Conservation (phyloP, 2,113 vertebrate genomes). For the Grammomys dolichurus region DNA sequence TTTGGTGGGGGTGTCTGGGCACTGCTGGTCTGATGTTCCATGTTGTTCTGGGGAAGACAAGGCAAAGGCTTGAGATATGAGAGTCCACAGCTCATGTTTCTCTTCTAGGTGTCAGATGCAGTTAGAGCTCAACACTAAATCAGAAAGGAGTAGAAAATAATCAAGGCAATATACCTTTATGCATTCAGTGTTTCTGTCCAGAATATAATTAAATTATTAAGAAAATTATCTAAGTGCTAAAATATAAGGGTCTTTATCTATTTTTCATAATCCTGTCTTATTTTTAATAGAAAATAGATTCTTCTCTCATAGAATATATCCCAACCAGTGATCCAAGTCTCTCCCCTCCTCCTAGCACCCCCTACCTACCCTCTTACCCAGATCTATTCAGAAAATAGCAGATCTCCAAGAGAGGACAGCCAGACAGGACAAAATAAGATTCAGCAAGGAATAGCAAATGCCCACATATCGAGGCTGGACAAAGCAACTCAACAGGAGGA, state of each 20-base stretch:
- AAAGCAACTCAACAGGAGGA: not conserved
- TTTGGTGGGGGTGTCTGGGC: no score
- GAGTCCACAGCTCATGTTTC: no score
- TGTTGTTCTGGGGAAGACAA: no score
- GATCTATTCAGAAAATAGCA: not conserved
- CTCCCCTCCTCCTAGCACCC: not conserved
- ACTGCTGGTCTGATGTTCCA: no score
- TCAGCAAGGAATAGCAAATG: not conserved
- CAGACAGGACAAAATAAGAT: not conserved
- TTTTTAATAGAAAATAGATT: not conserved
- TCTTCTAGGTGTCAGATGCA: no score
- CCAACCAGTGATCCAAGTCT: not conserved
- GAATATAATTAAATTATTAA: constrained; percentile 39
- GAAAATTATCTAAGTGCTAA: constrained; percentile 35
- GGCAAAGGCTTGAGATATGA: no score
- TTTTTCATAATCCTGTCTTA: not conserved
- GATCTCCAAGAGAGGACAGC: not conserved
- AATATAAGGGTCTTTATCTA: not conserved
- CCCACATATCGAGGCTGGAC: not conserved
- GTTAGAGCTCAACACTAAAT: no score
- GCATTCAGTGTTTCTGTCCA: not conserved
- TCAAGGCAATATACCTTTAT: not conserved
- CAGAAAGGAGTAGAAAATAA: not conserved
- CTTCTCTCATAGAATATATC: not conserved
- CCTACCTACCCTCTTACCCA: not conserved